Evolutionary conservation across 2,797 vertebrate genomes (phyloP), one percentile per base, ranked within the genome.

Genomic region (Galaxias olidus): DNA sequence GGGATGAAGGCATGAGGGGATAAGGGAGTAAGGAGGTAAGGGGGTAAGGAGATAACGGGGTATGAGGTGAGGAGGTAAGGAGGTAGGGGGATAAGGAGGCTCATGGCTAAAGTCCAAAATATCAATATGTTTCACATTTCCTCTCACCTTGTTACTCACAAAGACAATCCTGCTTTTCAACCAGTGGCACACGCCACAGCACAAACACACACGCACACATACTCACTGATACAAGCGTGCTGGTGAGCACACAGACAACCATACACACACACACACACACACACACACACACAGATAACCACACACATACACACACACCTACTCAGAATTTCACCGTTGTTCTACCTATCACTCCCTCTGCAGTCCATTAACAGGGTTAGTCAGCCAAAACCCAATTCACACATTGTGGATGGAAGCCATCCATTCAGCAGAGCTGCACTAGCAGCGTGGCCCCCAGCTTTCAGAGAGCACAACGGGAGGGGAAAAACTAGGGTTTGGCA

Each of bases 351-450:
- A 52, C 54, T 58, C 59, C 66, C 62, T 66, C 40, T 75, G 75
- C 78, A 83, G 74, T 69, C 75, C 80, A 79, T 84, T 80, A 82
- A 80, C 74, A 79, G 75, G 76, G 63, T 73, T 76, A 84, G 72
- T 72, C 78, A 77, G 61, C 63, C 78, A 80, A 76, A 73, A 64
- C 74, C 40, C 66, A 73, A 73, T 85, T 82, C 72, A 82, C 73
- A 79, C 84, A 63, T 63, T 68, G 60, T 62, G 65, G 75, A 65
- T 71, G 81, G 80, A 50, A 69, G 54, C 71, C 75, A 82, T 84
- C 59, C 73, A 76, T 84, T 86, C 74, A 80, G 71, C 9, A 14
- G 59, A 56, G 73, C 69, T 47, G 4, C 14, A 14, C 4, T 14
- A 9, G 11, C 10, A n/a, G n/a, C n/a, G n/a, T 47, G 11, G 14